These are phyloP conservation scores for Pristionchus fissidentatus DNA, from an alignment of 2,888 invertebrate genomes.

Conservation along the genomic window DNA sequence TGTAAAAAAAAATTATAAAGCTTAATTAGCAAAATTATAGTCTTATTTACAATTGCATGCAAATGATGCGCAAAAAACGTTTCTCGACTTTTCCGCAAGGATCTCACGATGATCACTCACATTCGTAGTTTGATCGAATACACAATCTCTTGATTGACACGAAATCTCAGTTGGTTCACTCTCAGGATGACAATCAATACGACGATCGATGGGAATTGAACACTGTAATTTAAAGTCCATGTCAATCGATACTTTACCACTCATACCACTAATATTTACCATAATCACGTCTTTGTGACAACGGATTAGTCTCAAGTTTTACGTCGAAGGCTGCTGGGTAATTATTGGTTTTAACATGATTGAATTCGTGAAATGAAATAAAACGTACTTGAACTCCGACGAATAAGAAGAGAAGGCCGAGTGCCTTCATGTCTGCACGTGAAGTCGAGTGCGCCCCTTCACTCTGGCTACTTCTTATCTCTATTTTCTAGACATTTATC, in stretches of 20 bases:
- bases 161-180: background rate
- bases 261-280: too few species aligned
- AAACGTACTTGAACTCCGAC: background rate
- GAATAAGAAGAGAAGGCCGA: background rate
- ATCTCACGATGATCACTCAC: background rate
- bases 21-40: background rate
- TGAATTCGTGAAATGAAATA: background rate
- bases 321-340: too few species aligned
- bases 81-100: too few species aligned
- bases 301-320: too few species aligned
- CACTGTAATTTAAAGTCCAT: background rate
- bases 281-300: too few species aligned
- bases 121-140: constrained; percentile 48
- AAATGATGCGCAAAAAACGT: background rate
- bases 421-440: background rate
- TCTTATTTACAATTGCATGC: background rate
- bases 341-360: background rate
- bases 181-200: constrained; percentile 40
- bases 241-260: background rate
- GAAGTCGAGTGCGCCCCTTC: background rate
- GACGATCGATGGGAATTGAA: constrained; percentile 2
- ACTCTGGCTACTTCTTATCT: too few species aligned
- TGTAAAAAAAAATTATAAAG: background rate
- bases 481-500: too few species aligned
- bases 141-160: constrained; percentile 54